phyloP scores from a whole-genome alignment of 2,888 invertebrate species.

The Drosophila kambysellisi region DNA sequence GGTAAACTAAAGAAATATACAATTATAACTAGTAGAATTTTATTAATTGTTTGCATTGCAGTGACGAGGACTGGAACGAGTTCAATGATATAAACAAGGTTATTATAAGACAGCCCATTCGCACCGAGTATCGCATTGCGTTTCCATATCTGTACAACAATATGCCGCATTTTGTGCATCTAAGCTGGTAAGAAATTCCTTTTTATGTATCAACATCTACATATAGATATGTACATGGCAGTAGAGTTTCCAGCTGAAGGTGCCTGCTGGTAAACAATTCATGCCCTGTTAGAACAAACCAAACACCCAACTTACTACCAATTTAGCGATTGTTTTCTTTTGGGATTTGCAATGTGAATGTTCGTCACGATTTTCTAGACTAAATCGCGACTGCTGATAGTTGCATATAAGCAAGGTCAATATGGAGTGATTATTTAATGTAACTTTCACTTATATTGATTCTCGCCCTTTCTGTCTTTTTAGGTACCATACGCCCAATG shows the following conservation, averaged over 20 bases:
- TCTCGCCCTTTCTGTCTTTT: constrained; percentile 50
- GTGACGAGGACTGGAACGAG: constrained; percentile 99
- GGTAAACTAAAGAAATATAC: constrained; percentile 86
- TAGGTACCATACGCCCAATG: constrained; percentile 99
- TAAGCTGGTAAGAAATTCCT: constrained; percentile 94
- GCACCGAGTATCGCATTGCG: constrained; percentile 99
- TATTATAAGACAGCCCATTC: constrained; percentile 98
- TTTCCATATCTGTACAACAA: constrained; percentile 99
- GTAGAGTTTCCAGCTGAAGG: constrained; percentile 45
- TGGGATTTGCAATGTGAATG: constrained; percentile 86
- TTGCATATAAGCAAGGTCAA: constrained; percentile 85
- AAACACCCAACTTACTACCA: constrained; percentile 86
- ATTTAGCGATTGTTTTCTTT: constrained; percentile 86
- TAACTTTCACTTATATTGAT: background rate
- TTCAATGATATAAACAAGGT: constrained; percentile 99
- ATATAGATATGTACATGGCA: constrained; percentile 44
- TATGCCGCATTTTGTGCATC: constrained; percentile 98
- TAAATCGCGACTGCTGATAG: constrained; percentile 86
- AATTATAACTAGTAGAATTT: too few relatives aligned
- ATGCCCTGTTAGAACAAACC: constrained; percentile 75
- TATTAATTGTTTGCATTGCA: constrained; percentile 78
- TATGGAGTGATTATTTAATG: background rate
- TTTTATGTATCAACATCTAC: background rate
- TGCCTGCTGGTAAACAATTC: constrained; percentile 39
- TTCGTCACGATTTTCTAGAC: constrained; percentile 84